Conservation (phyloP, 2,888 invertebrate species). For the Philhelius pedissequus region DNA sequence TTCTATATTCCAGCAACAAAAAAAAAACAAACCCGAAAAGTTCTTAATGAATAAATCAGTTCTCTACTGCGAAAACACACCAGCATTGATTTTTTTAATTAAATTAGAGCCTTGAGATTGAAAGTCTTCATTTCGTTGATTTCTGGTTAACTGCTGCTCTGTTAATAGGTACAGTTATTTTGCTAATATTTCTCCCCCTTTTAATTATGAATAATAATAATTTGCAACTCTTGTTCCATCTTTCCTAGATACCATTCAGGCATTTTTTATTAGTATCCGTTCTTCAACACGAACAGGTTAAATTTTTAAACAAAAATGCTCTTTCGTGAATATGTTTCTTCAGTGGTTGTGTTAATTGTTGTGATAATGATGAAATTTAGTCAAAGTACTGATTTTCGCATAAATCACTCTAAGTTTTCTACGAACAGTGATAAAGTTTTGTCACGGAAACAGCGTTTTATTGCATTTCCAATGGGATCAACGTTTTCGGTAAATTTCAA, state of each 20-base stretch:
- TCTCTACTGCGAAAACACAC: not conserved
- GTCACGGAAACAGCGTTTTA: conserved; percentile 79
- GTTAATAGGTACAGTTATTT: not conserved
- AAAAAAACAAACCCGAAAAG: not conserved
- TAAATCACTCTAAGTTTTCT: not conserved
- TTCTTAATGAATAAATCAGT: not conserved
- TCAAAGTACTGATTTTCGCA: not conserved
- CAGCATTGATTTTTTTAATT: not conserved
- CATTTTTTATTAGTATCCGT: no score
- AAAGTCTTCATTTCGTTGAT: no score
- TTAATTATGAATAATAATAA: not conserved
- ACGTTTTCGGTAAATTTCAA: conserved; percentile 80
- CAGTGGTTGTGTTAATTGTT: not conserved
- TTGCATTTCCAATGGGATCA: conserved; percentile 81
- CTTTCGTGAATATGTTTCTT: not conserved
- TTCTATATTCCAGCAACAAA: not conserved
- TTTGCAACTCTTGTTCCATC: not conserved
- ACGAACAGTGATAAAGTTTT: conserved; percentile 27
- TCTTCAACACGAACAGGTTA: not conserved
- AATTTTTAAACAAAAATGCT: not conserved
- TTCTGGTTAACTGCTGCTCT: no score
- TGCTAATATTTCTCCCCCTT: not conserved
- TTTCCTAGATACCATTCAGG: not conserved
- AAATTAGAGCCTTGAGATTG: not conserved
- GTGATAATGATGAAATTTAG: not conserved